Evolutionary conservation across 2,113 vertebrate genomes (phyloP), one percentile per base, ranked within the genome.

Genomic region (Xenopus borealis): DNA sequence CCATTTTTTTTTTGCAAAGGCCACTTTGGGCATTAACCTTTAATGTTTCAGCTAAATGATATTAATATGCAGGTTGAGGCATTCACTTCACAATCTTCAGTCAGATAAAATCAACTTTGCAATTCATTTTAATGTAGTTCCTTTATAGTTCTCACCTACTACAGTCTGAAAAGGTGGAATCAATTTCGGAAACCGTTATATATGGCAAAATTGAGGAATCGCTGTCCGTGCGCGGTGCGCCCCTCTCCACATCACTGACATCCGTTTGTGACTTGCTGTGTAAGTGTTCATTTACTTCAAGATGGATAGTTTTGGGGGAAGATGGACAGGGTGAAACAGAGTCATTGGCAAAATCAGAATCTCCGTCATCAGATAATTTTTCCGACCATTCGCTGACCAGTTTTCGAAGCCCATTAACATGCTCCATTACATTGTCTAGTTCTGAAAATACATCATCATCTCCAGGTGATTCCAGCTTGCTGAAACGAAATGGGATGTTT

Each of bases 381-480:
- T 94, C 89, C 0, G 93, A 84, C 94, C 93, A 94, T 20, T 89
- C 83, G 79, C 87, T 84, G 19, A 95, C 93, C 63, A 93, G 62
- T 33, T 92, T 89, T 17, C 90, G 93, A 27, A 96, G 90, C 12
- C 89, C 79, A 0, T 83, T 89, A 81, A 95, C 91, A 58, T 93
- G 87, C 71, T 94, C 92, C 87, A 95, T 83, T 16, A 94, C 84
- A 1, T 74, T 83, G 82, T 96, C 94, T 70, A 94, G 82, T 19
- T 94, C 94, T 1, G 90, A 89, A 68, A 95, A 94, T 8, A 95
- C 90, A 0, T 94, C 91, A 0, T 93, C 89, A 17, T 67, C 82
- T 3, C 80, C 79, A 2, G 69, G 53, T 12, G 70, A 66, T 44
- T 79, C 80, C 45, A 74, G 7, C 0, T 55, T 40, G 17, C 33